phyloP scores from a whole-genome alignment of 1,140 invertebrate species.

The Catajapyx aquilonaris region DNA sequence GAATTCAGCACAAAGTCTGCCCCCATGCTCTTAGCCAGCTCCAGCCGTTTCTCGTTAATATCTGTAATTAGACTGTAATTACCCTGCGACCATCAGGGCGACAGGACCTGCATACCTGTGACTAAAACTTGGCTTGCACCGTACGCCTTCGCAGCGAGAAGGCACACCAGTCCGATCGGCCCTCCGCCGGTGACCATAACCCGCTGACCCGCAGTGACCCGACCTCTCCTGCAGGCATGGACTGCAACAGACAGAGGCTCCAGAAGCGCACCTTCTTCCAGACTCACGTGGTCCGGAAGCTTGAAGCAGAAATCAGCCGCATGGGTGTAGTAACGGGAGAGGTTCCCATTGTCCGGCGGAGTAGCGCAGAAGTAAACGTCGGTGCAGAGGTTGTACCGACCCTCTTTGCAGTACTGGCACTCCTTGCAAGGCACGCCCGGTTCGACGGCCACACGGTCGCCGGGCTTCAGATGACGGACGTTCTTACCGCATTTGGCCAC shows the following conservation, averaged over 20 bases:
- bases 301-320: conserved; percentile 78
- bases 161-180: conserved; percentile 69
- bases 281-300: conserved; percentile 64
- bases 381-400: conserved; percentile 73
- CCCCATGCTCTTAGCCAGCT: conserved; percentile 60
- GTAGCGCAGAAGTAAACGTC: conserved; percentile 78
- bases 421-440: conserved; percentile 69
- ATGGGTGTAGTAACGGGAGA: conserved; percentile 66
- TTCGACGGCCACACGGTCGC: conserved; percentile 83
- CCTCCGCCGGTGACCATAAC: conserved; percentile 80
- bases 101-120: conserved; percentile 34
- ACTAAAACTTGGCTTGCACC: conserved; percentile 64
- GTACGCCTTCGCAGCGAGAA: conserved; percentile 70
- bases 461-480: conserved; percentile 49
- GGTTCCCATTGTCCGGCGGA: conserved; percentile 67
- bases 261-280: conserved; percentile 82
- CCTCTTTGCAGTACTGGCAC: conserved; percentile 68
- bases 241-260: conserved; percentile 86
- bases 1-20: conserved; percentile 29
- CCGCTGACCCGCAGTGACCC: conserved; percentile 42
- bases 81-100: neutral
- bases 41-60: conserved; percentile 47
- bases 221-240: conserved; percentile 66
- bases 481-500: conserved; percentile 45
- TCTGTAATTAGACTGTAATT: conserved; percentile 27